Percentiles rank a stretch among this genome's conserved stretches.
Conservation (phyloP, 2,888 invertebrate species). For the Drosophila mercatorum region DNA sequence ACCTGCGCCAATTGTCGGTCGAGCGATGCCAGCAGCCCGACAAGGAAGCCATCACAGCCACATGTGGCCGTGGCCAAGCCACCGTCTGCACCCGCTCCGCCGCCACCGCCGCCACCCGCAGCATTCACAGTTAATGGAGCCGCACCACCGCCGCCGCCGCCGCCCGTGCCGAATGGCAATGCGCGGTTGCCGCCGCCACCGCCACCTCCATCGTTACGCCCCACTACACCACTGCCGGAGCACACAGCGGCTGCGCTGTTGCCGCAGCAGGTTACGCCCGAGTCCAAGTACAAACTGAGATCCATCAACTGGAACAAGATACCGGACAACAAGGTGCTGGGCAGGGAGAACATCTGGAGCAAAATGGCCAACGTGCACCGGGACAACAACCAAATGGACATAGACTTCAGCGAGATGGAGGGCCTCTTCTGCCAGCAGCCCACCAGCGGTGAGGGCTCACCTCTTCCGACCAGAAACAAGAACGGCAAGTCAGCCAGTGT, state of each 20-base stretch:
- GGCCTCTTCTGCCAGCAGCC: slow-evolving; percentile 96
- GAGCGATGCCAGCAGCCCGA: slow-evolving; percentile 86
- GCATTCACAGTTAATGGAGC: slow-evolving; percentile 59
- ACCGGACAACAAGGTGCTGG: slow-evolving; percentile 95
- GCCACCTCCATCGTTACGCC: slow-evolving; percentile 74
- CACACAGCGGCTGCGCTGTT: slow-evolving; percentile 86
- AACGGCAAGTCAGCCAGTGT: slow-evolving; percentile 75
- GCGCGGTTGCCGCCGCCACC: slow-evolving; percentile 75
- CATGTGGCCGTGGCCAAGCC: slow-evolving; percentile 62
- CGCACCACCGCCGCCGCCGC: slow-evolving; percentile 74
- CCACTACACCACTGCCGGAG: slow-evolving; percentile 73
- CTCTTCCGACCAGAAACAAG: slow-evolving; percentile 86
- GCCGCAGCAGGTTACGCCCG: slow-evolving; percentile 96
- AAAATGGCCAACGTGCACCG: slow-evolving; percentile 94
- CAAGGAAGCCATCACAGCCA: slow-evolving; percentile 87
- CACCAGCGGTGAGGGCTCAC: slow-evolving; percentile 86
- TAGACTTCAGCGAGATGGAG: slow-evolving; percentile 98
- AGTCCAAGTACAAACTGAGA: slow-evolving; percentile 98
- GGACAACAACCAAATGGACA: slow-evolving; percentile 91
- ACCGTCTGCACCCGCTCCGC: slow-evolving; percentile 82
- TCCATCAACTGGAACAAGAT: slow-evolving; percentile 99
- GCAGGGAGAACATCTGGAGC: slow-evolving; percentile 97
- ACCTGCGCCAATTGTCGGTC: slow-evolving; percentile 87
- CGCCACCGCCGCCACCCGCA: slow-evolving; percentile 83
- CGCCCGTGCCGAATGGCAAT: slow-evolving; percentile 72